phyloP scores from a whole-genome alignment of 2,113 vertebrate genomes.

The Eulacestoma nigropectus region DNA sequence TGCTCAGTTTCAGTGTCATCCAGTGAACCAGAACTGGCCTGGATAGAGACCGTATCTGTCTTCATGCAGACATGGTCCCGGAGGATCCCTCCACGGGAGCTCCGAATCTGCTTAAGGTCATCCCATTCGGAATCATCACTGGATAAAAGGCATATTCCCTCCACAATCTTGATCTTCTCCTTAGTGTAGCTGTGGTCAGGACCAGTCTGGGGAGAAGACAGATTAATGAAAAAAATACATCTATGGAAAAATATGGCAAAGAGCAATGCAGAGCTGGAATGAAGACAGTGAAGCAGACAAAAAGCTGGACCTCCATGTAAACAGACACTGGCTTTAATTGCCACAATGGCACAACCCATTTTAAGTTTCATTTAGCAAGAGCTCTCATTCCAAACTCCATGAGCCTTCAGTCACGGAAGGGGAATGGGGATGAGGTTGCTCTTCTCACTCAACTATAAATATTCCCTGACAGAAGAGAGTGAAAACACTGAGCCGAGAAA shows the following conservation, averaged over 20 bases:
- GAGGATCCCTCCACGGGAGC: slow-evolving; percentile 88
- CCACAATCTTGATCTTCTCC: slow-evolving; percentile 97
- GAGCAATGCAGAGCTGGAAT: slow-evolving; percentile 5
- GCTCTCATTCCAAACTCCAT: background rate
- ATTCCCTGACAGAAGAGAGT: background rate
- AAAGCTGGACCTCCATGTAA: background rate
- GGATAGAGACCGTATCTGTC: slow-evolving; percentile 93
- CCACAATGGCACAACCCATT: background rate
- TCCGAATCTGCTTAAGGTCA: slow-evolving; percentile 93
- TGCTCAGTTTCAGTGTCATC: slow-evolving; percentile 96
- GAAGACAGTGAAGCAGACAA: slow-evolving; percentile 10
- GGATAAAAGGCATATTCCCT: slow-evolving; percentile 94
- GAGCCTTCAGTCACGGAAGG: background rate
- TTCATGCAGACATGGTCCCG: slow-evolving; percentile 93
- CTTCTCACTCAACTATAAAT: background rate
- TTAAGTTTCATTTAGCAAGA: background rate
- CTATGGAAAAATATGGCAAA: background rate
- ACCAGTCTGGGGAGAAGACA: slow-evolving; percentile 71
- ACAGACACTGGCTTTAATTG: background rate
- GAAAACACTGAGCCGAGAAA: background rate
- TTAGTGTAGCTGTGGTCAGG: slow-evolving; percentile 90
- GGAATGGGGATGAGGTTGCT: background rate
- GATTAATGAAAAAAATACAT: background rate
- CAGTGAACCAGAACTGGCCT: slow-evolving; percentile 92
- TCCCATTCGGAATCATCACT: slow-evolving; percentile 93